Evolutionary conservation across 2,888 invertebrate genomes (phyloP), one percentile per base, ranked within the genome.

Genomic region (Elysia crispata): DNA sequence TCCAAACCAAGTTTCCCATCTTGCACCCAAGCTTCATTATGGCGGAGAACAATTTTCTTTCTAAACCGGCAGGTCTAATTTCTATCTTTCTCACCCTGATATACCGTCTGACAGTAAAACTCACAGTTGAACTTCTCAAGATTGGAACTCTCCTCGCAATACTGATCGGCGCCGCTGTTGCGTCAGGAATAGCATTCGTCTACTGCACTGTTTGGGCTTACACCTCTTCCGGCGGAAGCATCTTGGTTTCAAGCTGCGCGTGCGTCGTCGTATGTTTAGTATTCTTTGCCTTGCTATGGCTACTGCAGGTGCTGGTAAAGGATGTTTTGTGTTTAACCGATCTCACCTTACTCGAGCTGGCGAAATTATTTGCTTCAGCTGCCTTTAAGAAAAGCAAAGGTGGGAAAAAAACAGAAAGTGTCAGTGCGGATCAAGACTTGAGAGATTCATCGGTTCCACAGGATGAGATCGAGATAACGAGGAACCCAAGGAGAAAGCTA

Each of bases 51-150:
- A 60, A 33, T 6, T 20, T 20, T 62, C 25, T 75, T 23, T 62
- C 75, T 1, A 66, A 66, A 28, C 90, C 91, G 8, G 86, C 88
- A 69, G 87, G 89, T 6, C 79, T 88, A 13, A 84, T 91, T 18
- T 86, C 89, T 13, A 89, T 85, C 83, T 88, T 91, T 54, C 77
- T 91, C 41, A 90, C 91, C 1, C 91, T 90, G 77, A 64, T 89
- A 11, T 88, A 90, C 73, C 89, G 90, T 69, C 81, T 91, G 64
- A 77, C 86, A 85, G 77, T 79, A 89, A 15, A 82, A 85, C 49
- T 84, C 86, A 80, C 74, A 66, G 8, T 83, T 86, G 30, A 67
- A 88, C 49, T 83, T 85, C 8, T 86, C 66, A 83, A 85, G 41
- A 33, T 77, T 20, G 41, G 70, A 6, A 49, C 50, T 83, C 54